Evolutionary conservation across 2,888 invertebrate genomes (phyloP), one percentile per base, ranked within the genome.

Genomic region (Oxytorus armatus): DNA sequence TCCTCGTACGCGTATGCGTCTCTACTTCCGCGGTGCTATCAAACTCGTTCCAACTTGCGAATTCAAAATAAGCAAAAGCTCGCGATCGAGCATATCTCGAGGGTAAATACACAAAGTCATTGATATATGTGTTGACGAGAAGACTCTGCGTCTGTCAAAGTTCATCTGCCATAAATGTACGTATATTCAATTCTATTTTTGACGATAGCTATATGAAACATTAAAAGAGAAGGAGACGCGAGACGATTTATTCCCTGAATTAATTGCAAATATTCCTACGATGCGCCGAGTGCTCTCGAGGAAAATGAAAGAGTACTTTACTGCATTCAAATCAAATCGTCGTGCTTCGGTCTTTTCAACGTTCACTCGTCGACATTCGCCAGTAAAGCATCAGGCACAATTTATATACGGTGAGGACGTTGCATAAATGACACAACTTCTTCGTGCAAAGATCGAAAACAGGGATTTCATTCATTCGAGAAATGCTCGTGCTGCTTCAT

Each of bases 231-330:
- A 53, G 25, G 29, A 10, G 8, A 39, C 2, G 8, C 23, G 0
- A 10, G 16, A 61, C n/a, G 33, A 70, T n/a, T 42, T 14, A 61
- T 59, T 51, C 18, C 33, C 47, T 29, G 44, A 53, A 44, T 61
- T 55, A 69, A 79, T 69, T 36, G 68, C 36, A 63, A 68, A 74
- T 79, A 69, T 74, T 39, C 55, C 23, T 14, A 57, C 23, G 44
- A 51, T 23, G 18, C 7, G 36, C 36, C 16, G 55, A 69, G 39
- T 25, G 14, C 14, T 14, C 55, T 69, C 39, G 63, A 63, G 39
- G n/a, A 49, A 49, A 63, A 49, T 39, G 47, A 44, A 21, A 77
- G 42, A 47, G 44, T 7, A 68, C 44, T 69, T 42, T 49, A n/a
- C n/a, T 16, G 33, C 55, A 23, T 61, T 74, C 33, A 14, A 63